Conservation (phyloP, 1,140 invertebrate genomes). For the Armadillidium nasatum region DNA sequence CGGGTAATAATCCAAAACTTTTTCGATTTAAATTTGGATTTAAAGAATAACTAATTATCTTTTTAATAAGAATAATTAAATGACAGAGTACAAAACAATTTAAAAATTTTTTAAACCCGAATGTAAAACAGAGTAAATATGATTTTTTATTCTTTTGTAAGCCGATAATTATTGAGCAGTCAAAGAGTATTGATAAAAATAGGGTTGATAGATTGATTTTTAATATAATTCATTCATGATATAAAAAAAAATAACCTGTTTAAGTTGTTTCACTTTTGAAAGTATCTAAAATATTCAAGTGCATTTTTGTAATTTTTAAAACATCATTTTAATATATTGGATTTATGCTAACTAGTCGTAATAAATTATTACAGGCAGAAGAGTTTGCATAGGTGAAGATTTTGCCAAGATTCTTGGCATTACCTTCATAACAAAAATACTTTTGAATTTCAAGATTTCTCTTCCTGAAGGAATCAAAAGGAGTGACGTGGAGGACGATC, state of each 20-base stretch:
- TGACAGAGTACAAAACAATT: background rate
- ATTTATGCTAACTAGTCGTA: too few relatives aligned
- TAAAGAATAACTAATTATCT: background rate
- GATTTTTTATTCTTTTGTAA: too few relatives aligned
- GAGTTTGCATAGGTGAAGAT: conserved; percentile 80
- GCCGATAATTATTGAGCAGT: background rate
- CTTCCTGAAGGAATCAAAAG: conserved; percentile 48
- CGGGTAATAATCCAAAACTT: conserved; percentile 54
- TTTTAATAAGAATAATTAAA: background rate
- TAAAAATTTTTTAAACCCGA: too few relatives aligned
- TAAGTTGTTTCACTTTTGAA: too few relatives aligned
- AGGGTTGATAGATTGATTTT: background rate
- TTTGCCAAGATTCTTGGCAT: conserved; percentile 70
- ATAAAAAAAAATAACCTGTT: background rate
- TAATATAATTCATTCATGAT: background rate
- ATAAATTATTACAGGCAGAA: conserved; percentile 60
- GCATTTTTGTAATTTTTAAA: too few relatives aligned
- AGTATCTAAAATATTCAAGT: too few relatives aligned
- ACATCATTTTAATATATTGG: too few relatives aligned
- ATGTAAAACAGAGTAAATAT: too few relatives aligned
- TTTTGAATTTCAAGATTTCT: conserved; percentile 59
- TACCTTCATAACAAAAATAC: conserved; percentile 60
- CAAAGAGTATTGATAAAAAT: background rate
- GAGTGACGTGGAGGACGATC: conserved; percentile 35
- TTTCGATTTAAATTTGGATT: background rate